These are phyloP conservation scores for Holcopasites calliopsidis DNA, from an alignment of 1,140 invertebrate species.

Conservation along the genomic window DNA sequence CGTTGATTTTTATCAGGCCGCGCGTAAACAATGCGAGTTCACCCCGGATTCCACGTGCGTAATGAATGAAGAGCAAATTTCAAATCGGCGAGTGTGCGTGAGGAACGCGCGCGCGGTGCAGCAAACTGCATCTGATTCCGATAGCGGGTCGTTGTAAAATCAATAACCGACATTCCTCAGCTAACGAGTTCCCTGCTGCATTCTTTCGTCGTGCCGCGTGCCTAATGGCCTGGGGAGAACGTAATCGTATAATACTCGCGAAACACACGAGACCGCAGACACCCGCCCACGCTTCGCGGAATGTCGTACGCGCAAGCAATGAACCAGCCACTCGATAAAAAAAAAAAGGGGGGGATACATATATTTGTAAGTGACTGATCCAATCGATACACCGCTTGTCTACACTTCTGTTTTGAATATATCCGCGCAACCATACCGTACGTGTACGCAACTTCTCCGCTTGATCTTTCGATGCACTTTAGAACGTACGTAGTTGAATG, in stretches of 20 bases:
- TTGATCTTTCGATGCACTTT: not conserved
- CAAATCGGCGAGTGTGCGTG: not conserved
- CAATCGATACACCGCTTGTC: no score
- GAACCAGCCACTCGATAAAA: slow-evolving; percentile 28
- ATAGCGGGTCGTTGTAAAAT: slow-evolving; percentile 41
- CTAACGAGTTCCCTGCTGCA: slow-evolving; percentile 53
- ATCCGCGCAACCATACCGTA: not conserved
- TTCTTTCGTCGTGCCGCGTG: slow-evolving; percentile 41
- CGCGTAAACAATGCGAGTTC: no score
- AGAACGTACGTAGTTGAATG: not conserved
- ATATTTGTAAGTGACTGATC: no score
- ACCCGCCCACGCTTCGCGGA: slow-evolving; percentile 50
- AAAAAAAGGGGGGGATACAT: no score
- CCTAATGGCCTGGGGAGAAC: slow-evolving; percentile 45
- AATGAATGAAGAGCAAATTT: no score
- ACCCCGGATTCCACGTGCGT: no score
- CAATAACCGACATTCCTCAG: slow-evolving; percentile 55
- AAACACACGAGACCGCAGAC: slow-evolving; percentile 48
- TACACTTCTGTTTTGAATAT: not conserved
- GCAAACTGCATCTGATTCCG: slow-evolving; percentile 30
- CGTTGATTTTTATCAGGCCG: no score
- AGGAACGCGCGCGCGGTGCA: slow-evolving; percentile 2
- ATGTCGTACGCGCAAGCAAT: slow-evolving; percentile 40
- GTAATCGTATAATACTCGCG: slow-evolving; percentile 57
- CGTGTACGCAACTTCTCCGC: slow-evolving; percentile 21